Evolutionary conservation across 2,113 vertebrate species (phyloP).

Genomic region (Spea bombifrons): DNA sequence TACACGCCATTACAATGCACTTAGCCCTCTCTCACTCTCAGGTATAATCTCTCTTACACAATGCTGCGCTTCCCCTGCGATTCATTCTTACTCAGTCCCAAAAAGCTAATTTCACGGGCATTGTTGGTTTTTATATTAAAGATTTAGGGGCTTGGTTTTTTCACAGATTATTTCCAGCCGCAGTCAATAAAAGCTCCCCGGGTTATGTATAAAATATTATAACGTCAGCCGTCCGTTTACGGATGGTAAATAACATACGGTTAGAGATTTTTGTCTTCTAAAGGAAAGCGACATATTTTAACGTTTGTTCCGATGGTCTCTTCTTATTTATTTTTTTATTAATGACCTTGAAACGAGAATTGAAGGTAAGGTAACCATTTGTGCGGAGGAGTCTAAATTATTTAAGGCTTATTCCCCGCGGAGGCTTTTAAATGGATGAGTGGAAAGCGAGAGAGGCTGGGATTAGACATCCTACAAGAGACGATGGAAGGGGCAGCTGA

Average conservation of each 20-base stretch:
- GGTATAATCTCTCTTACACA: slow-evolving; percentile 29
- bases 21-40: not conserved
- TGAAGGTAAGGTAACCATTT: not conserved
- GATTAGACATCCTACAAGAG: no score
- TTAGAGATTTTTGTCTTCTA: no score
- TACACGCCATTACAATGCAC: not conserved
- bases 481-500: no score
- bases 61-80: slow-evolving; percentile 9
- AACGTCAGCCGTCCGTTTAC: not conserved
- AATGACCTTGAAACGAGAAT: not conserved
- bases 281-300: no score
- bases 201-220: not conserved
- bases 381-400: no score
- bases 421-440: no score
- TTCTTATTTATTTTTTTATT: not conserved
- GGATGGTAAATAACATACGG: no score
- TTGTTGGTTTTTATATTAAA: slow-evolving; percentile 17
- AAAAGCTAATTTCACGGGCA: slow-evolving; percentile 16
- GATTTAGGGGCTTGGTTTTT: slow-evolving; percentile 19
- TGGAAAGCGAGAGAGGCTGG: no score
- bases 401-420: no score
- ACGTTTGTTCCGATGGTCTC: no score
- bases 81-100: slow-evolving; percentile 23
- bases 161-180: slow-evolving; percentile 4
- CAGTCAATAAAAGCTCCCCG: slow-evolving; percentile 3